Evolutionary conservation across 1,140 invertebrate genomes (phyloP).

Genomic region (Leptinotarsa lineolata): DNA sequence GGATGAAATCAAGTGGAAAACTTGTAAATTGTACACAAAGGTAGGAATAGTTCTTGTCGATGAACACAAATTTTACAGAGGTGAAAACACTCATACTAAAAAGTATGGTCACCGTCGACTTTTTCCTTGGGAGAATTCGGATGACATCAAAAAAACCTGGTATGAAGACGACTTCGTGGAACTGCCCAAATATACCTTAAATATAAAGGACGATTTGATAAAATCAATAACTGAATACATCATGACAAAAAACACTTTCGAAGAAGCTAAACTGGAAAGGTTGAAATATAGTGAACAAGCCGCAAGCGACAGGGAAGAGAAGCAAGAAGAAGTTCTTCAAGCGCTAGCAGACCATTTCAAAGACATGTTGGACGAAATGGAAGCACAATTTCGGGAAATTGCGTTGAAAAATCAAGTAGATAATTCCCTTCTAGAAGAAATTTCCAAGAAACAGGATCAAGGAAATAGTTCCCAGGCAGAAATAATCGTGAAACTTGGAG

Average conservation of each 20-base stretch:
- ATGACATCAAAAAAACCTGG: conserved; percentile 10
- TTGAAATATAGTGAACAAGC: background rate
- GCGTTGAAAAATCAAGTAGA: background rate
- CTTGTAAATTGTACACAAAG: conserved; percentile 15
- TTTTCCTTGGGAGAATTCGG: conserved; percentile 11
- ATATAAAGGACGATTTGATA: conserved; percentile 2
- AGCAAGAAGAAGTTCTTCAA: conserved; percentile 13
- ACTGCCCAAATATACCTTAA: background rate
- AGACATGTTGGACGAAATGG: background rate
- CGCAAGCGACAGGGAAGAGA: background rate
- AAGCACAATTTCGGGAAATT: background rate
- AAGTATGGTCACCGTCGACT: conserved; percentile 17
- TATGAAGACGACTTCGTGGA: background rate
- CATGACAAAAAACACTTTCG: conserved; percentile 18
- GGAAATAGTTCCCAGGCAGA: background rate
- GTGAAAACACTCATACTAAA: background rate
- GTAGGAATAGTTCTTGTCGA: background rate
- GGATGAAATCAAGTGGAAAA: conserved; percentile 18
- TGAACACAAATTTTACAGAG: conserved; percentile 12
- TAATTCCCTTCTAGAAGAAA: background rate
- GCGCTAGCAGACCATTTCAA: background rate
- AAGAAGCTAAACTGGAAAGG: conserved; percentile 6
- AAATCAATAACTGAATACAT: conserved; percentile 8
- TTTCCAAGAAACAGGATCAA: conserved; percentile 3
- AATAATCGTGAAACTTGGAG: conserved; percentile 2